Evolutionary conservation across 35 echinoderm and acorn worm species (phyloP), one percentile per base, ranked within the genome.

Genomic region (Strongylocentrotus purpuratus): DNA sequence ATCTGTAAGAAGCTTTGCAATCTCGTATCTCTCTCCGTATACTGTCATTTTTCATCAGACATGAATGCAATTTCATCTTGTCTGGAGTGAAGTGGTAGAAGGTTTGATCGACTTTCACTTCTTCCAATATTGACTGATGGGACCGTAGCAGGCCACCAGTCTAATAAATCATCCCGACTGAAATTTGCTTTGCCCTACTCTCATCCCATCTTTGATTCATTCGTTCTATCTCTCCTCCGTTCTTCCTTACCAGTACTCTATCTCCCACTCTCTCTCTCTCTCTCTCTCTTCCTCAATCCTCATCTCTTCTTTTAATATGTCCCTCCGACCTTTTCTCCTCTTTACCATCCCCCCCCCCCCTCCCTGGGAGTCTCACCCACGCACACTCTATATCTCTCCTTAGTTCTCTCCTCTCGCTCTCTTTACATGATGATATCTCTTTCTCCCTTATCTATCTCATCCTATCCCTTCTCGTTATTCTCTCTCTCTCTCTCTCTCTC

Each of bases 101-200:
- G 5, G 20, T 28, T 78, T 78, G 65, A 78, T 78, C 20, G 65
- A 78, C 18, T 78, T 78, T 78, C 65, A n/a, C 65, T n/a, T 78
- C 65, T 78, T n/a, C 65, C 65, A 78, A 78, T 78, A 78, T 78
- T 78, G 65, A 78, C 65, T n/a, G 65, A 78, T 78, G 65, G 65
- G 65, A 78, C 11, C 65, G 65, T 78, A 78, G 65, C 65, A 78
- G n/a, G 65, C 65, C 7, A 15, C 18, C 20, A 78, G 20, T 78
- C 65, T 78, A 22, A 78, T 78, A 78, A 78, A 78, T 78, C 65
- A 28, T 78, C 22, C 28, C 22, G 4, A 28, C 22, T 22, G 7
- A 8, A 22, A n/a, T 78, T 78, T 78, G 65, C 65, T 78, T 78
- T 78, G 20, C 28, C 22, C 65, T 25, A 7, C 0, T 78, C 7